These are phyloP conservation scores for Macaria liturata DNA, from an alignment of 2,888 invertebrate species.

Conservation along the genomic window DNA sequence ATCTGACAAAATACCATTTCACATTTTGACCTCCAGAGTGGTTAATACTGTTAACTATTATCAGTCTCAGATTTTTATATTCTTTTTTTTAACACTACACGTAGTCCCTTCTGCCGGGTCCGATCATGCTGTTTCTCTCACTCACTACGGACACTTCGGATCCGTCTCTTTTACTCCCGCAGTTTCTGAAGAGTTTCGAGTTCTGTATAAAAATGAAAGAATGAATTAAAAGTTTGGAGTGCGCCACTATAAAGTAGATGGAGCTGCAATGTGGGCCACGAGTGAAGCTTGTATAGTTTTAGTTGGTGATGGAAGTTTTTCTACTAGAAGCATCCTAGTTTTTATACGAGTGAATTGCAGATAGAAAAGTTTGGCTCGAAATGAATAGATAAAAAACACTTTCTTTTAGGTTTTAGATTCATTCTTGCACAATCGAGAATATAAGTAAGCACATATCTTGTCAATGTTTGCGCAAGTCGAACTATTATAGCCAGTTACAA, in stretches of 20 bases:
- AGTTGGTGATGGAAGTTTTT: conserved; percentile 15
- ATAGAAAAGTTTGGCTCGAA: not conserved
- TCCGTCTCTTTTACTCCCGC: conserved; percentile 68
- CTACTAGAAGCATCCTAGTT: conserved; percentile 7
- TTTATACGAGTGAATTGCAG: not conserved
- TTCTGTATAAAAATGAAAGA: conserved; percentile 49
- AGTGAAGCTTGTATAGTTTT: conserved; percentile 22
- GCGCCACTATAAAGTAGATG: conserved; percentile 21
- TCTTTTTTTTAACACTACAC: conserved; percentile 54
- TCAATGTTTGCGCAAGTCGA: too few relatives aligned
- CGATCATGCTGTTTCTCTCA: conserved; percentile 72
- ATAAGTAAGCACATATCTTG: too few relatives aligned
- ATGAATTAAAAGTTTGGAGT: conserved; percentile 26
- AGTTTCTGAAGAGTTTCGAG: conserved; percentile 62
- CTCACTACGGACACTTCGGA: conserved; percentile 75
- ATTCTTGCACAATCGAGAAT: too few relatives aligned
- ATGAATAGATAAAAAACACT: too few relatives aligned
- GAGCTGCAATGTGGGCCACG: conserved; percentile 13
- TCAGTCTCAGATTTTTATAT: conserved; percentile 62
- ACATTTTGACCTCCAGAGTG: conserved; percentile 46
- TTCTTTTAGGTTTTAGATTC: too few relatives aligned
- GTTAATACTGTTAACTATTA: conserved; percentile 71
- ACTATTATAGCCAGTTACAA: too few relatives aligned
- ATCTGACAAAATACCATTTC: conserved; percentile 38
- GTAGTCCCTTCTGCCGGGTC: conserved; percentile 68